Evolutionary conservation across 2,113 vertebrate genomes (phyloP).

Genomic region (Antigone vipio): DNA sequence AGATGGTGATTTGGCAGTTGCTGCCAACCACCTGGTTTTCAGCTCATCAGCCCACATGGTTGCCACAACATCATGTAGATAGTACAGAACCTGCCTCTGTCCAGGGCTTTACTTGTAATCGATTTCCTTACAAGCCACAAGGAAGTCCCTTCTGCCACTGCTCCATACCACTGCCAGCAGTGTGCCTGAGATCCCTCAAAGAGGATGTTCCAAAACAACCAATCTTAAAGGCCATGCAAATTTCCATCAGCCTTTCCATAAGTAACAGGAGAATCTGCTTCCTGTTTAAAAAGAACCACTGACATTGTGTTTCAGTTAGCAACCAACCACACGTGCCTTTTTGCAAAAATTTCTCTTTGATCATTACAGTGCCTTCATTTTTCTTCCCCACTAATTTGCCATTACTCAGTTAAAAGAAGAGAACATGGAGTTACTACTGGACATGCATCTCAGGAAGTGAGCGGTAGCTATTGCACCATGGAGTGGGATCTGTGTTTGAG

Average conservation of each 20-base stretch:
- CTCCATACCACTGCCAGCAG: not conserved
- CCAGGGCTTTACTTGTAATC: not conserved
- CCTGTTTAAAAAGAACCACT: not conserved
- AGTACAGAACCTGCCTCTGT: not conserved
- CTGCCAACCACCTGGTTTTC: not conserved
- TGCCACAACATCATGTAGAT: fast-evolving
- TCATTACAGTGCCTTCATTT: conserved; percentile 14
- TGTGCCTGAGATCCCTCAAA: not conserved
- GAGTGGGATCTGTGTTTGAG: not conserved
- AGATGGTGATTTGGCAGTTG: not conserved
- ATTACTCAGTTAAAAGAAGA: not conserved
- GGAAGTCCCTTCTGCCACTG: not conserved
- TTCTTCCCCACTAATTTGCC: not conserved
- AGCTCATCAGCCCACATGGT: not conserved
- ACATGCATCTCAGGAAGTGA: not conserved
- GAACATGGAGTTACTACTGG: not conserved
- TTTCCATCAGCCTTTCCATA: not conserved
- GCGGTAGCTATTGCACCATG: not conserved
- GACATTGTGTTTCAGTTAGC: conserved; percentile 35
- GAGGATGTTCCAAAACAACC: not conserved
- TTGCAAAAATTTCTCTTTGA: conserved; percentile 1
- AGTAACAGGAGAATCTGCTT: not conserved
- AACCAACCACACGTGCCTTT: conserved; percentile 10
- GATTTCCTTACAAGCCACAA: not conserved
- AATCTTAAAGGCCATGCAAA: fast-evolving